These are phyloP conservation scores for Tachyglossus aculeatus DNA, from an alignment of 2,797 vertebrate genomes.

Conservation along the genomic window DNA sequence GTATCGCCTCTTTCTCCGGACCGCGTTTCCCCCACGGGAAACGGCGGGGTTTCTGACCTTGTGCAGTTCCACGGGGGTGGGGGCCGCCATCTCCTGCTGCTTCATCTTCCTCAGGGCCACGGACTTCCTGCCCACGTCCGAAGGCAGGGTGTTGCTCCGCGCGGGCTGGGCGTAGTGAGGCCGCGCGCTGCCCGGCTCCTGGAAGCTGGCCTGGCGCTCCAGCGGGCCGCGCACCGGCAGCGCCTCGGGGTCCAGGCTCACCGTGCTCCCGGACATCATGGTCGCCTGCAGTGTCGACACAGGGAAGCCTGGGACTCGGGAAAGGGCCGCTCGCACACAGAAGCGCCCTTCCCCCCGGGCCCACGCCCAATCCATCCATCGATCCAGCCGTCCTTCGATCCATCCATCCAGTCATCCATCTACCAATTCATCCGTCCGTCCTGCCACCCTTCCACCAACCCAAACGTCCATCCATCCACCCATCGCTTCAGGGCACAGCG, in stretches of 20 bases:
- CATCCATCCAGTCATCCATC: no score
- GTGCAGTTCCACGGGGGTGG: constrained; percentile 96
- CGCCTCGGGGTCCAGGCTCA: constrained; percentile 93
- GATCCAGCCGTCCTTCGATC: no score
- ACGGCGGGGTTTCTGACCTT: constrained; percentile 79
- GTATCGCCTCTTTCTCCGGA: no score
- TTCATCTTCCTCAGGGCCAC: constrained; percentile 94
- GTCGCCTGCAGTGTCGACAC: constrained; percentile 87
- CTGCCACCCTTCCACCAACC: no score
- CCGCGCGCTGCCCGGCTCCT: constrained; percentile 88
- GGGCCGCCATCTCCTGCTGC: constrained; percentile 93
- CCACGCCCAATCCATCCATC: no score
- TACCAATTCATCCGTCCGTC: no score
- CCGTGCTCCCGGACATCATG: constrained; percentile 97
- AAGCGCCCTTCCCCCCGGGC: no score
- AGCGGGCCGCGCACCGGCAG: constrained; percentile 82
- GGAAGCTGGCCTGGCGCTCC: constrained; percentile 96
- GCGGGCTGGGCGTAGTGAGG: constrained; percentile 86
- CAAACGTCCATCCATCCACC: no score
- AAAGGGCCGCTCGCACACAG: no score
- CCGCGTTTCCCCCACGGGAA: no score
- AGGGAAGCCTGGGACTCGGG: constrained; percentile 30
- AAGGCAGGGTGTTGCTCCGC: constrained; percentile 95
- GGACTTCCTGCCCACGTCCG: constrained; percentile 90
- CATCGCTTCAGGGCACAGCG: constrained; percentile 73